Base-by-base conservation (phyloP, 1,140 invertebrate species). In the Chlorops oryzae region DNA sequence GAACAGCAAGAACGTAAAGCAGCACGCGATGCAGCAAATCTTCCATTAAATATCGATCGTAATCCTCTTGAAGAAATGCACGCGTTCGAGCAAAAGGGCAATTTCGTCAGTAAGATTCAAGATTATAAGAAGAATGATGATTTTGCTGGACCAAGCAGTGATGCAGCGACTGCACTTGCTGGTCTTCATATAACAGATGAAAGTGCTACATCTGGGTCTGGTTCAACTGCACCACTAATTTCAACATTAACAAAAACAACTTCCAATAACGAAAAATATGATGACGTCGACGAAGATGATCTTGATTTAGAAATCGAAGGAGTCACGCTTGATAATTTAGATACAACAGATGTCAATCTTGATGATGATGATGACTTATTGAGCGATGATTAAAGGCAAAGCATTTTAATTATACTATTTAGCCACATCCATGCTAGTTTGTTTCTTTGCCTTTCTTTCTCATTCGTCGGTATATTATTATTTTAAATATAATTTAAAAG, bases 61-160 rank as follows among this genome's bases (percentile, higher is more conserved):
- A 83, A 86, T 58, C 76, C 83, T 1, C 61, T 87, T 3, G 82
- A 85, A 51, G 89, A 92, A 69, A 84, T 89, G 80, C 70, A 62
- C 44, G 54, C 54, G 6, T 46, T 41, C 6, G 59, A 69, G 37
- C 52, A 60, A 28, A 57, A 60, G 15, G 57, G 55, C 25, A 47
- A 42, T n/a, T 49, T 27, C 15, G 35, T 43, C 17, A 52, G 57
- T n/a, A 50, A 47, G 13, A 57, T 57, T 13, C 57, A 58, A 39
- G 63, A 63, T 39, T 56, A 57, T 42, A 51, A 49, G 21, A 55
- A 51, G 45, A 47, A 46, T 21, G 44, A 47, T 50, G 58, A 61
- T 20, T 58, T 54, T 52, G 45, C 50, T 10, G 45, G 43, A 17
- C 38, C 37, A 15, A 49, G 21, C n/a, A 41, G 45, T 20, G 20